A percentile compares a stretch with the other conserved stretches of the same genome.
Conservation (phyloP, 2,113 vertebrate genomes). For the Ammospiza caudacuta region DNA sequence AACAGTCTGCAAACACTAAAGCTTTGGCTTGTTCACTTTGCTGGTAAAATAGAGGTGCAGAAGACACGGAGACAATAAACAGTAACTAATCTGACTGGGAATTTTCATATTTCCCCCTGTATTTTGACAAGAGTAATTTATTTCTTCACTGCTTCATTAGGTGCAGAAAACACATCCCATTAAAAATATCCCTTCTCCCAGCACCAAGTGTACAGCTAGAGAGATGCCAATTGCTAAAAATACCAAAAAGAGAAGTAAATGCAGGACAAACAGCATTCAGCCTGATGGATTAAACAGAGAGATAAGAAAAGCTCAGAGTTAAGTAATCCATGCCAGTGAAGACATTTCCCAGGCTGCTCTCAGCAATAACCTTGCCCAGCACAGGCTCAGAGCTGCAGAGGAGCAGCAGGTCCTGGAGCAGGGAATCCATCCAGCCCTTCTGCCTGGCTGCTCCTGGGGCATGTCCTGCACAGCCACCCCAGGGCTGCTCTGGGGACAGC, state of each 20-base stretch:
- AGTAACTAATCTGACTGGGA: background rate
- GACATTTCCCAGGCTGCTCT: background rate
- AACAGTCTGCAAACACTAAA: background rate
- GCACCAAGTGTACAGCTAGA: background rate
- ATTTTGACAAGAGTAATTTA: background rate
- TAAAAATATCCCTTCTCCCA: background rate
- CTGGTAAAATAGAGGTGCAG: background rate
- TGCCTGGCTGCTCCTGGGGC: background rate
- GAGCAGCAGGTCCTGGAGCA: background rate
- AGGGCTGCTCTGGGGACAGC: background rate
- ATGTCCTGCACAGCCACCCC: background rate
- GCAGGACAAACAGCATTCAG: background rate
- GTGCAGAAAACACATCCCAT: background rate
- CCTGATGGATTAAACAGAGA: background rate
- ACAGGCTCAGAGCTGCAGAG: background rate
- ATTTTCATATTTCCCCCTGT: background rate
- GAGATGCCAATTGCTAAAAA: background rate
- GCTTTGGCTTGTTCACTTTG: background rate
- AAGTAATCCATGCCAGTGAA: background rate
- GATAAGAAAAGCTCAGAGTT: background rate
- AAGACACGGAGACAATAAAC: background rate
- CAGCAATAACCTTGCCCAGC: background rate
- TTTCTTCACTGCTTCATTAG: slow-evolving; percentile 7
- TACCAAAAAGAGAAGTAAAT: background rate
- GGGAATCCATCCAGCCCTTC: background rate